A percentile compares a stretch with the other conserved stretches of the same genome.
Conservation (phyloP, 2,113 vertebrate genomes). For the Cisticola juncidis region DNA sequence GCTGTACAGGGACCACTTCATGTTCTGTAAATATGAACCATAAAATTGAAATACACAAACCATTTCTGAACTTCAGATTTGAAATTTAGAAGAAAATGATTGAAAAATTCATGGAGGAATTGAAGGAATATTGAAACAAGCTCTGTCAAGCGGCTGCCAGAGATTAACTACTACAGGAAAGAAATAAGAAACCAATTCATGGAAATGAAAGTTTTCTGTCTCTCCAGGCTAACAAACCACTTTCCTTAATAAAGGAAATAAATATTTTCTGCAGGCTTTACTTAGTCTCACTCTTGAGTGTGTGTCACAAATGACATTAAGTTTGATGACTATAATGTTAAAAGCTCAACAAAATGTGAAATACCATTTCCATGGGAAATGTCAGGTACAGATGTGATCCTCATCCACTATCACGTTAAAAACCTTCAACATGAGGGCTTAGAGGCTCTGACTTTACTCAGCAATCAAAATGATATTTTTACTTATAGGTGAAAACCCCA, state of each 20-base stretch:
- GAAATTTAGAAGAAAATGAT: neutral
- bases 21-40: neutral
- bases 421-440: neutral
- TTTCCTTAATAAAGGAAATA: neutral
- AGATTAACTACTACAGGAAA: neutral
- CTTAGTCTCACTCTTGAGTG: neutral
- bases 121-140: neutral
- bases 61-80: neutral
- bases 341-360: neutral
- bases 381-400: neutral
- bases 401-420: neutral
- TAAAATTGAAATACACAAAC: rapidly evolving
- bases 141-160: neutral
- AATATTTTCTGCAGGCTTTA: neutral
- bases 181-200: neutral
- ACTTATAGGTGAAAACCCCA: neutral
- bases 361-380: neutral
- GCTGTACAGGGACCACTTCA: neutral
- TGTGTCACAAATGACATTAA: neutral
- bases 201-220: neutral
- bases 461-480: neutral
- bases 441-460: neutral
- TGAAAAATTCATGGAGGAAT: neutral
- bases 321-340: neutral
- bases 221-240: neutral